Conservation (phyloP, 2,113 vertebrate species). For the Anthoscopus minutus region DNA sequence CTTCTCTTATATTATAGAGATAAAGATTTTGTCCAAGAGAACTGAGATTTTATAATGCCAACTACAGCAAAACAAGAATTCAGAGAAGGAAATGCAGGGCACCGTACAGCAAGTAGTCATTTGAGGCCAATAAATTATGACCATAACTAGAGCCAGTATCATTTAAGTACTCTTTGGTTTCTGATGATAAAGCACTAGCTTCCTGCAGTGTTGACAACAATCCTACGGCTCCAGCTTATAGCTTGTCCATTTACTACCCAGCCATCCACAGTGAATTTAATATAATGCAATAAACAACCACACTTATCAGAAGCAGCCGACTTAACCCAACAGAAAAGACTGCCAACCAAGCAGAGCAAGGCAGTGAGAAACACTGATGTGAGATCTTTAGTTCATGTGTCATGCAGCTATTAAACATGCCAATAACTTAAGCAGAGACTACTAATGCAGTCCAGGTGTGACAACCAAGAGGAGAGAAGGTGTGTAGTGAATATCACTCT, state of each 20-base stretch:
- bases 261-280: constrained; percentile 51
- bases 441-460: not conserved
- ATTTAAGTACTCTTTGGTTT: constrained; percentile 65
- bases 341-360: not conserved
- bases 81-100: not conserved
- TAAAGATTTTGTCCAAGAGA: not conserved
- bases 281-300: constrained; percentile 11
- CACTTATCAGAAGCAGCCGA: not conserved
- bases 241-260: constrained; percentile 40
- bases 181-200: constrained; percentile 56
- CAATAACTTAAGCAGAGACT: not conserved
- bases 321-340: not conserved
- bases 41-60: constrained; percentile 27
- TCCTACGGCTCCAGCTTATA: constrained; percentile 18
- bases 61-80: constrained; percentile 28
- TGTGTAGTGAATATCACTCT: not conserved
- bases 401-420: not conserved
- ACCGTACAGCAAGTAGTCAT: not conserved
- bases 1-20: not conserved
- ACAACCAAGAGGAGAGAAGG: fast-evolving
- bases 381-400: not conserved
- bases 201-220: constrained; percentile 50
- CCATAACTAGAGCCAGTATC: constrained; percentile 18
- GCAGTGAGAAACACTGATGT: not conserved
- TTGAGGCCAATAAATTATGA: constrained; percentile 56